Conservation (phyloP, 2,113 vertebrate species). For the Callaeas wilsoni region DNA sequence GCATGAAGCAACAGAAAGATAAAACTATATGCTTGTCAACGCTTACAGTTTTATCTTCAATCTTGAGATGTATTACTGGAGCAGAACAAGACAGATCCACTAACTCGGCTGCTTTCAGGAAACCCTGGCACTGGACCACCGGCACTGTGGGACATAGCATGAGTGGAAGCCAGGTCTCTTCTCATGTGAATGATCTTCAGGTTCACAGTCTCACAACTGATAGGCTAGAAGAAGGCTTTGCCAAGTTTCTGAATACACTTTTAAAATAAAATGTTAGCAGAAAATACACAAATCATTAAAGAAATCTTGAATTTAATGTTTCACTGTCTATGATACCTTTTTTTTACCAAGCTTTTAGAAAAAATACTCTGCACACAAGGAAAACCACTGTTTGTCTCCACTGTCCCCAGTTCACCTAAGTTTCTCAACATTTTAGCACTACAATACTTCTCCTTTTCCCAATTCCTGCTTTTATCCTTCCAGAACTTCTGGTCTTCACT, state of each 20-base stretch:
- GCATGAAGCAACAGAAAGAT: background rate
- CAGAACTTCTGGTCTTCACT: background rate
- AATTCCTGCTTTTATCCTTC: background rate
- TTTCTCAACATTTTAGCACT: background rate
- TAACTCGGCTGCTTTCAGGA: background rate
- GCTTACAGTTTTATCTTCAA: background rate
- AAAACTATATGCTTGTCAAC: background rate
- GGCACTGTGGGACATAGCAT: background rate
- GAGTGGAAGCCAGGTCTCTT: background rate
- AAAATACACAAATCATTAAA: background rate
- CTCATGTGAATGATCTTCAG: background rate
- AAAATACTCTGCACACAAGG: fast-evolving
- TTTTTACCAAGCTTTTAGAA: background rate
- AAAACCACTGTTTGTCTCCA: background rate
- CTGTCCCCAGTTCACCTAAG: background rate
- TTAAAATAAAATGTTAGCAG: background rate
- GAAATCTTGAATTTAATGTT: background rate
- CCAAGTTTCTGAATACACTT: background rate
- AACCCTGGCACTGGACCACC: fast-evolving
- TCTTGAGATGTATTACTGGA: background rate
- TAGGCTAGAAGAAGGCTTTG: background rate
- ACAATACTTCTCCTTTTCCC: background rate
- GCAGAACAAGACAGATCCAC: background rate
- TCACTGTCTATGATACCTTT: background rate
- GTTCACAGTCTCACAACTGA: background rate